phyloP scores from a whole-genome alignment of 2,888 invertebrate genomes.

The Athalia cordata region DNA sequence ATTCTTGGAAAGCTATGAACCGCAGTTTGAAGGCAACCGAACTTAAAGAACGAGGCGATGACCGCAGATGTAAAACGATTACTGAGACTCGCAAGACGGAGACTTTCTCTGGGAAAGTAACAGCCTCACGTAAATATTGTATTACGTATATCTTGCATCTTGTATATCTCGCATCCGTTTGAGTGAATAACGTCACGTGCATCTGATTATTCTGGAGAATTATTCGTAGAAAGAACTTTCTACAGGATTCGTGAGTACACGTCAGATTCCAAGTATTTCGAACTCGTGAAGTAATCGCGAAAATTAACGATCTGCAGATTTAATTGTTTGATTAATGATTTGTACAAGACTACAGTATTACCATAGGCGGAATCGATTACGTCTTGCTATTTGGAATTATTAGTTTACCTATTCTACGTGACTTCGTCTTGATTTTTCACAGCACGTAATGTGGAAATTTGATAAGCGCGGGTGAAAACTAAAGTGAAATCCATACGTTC shows the following conservation, averaged over 20 bases:
- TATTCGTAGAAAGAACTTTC: neutral
- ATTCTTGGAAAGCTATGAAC: conserved; percentile 16
- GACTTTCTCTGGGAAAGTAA: conserved; percentile 47
- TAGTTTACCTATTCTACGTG: neutral
- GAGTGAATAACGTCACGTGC: neutral
- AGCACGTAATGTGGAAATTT: neutral
- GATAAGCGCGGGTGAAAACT: neutral
- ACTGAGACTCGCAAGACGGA: conserved; percentile 22
- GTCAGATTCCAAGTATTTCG: neutral
- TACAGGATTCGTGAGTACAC: neutral
- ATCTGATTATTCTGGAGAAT: neutral
- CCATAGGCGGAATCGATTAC: too few species aligned
- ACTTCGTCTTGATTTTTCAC: neutral
- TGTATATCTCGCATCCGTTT: neutral
- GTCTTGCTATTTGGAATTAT: too few species aligned
- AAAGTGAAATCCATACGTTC: too few species aligned
- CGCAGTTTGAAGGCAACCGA: conserved; percentile 35
- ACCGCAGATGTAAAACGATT: conserved; percentile 40
- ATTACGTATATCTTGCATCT: conserved; percentile 30
- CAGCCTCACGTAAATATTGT: conserved; percentile 23
- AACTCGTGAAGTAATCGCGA: neutral
- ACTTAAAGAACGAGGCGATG: conserved; percentile 30
- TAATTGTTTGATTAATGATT: neutral
- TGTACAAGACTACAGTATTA: too few species aligned
- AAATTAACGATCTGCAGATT: too few species aligned